These are phyloP conservation scores for Myotis findleyi DNA, from an alignment of 2,797 vertebrate species.

Conservation along the genomic window DNA sequence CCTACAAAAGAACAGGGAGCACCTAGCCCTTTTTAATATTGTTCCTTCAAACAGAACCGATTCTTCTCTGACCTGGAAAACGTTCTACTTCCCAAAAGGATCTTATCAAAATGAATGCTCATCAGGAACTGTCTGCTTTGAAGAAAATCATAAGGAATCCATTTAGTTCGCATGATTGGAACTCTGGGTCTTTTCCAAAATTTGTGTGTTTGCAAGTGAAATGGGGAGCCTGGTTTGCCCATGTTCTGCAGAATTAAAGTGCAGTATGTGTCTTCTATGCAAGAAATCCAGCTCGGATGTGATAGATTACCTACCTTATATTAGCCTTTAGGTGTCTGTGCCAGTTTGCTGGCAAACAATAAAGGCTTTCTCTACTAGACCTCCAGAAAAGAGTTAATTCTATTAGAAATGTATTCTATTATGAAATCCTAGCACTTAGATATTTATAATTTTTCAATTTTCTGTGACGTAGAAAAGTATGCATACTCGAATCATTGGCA, in stretches of 20 bases:
- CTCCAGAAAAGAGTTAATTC: constrained; percentile 18
- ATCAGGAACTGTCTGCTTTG: not conserved
- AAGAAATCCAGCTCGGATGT: not conserved
- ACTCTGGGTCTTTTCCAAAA: not conserved
- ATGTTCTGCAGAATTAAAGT: not conserved
- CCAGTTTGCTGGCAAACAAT: not conserved
- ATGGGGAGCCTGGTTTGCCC: not conserved
- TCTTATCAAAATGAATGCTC: not conserved
- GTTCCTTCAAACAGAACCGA: not conserved
- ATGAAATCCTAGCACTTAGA: not conserved
- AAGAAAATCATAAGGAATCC: not conserved
- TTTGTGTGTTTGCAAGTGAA: not conserved
- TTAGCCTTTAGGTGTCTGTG: not conserved
- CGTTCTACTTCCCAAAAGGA: not conserved
- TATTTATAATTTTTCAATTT: constrained; percentile 23
- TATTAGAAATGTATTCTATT: constrained; percentile 17
- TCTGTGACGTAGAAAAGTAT: constrained; percentile 16
- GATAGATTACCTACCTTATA: no score
- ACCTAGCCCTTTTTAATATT: not conserved
- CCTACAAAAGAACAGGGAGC: not conserved
- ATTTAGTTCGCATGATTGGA: not conserved
- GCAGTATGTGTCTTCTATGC: not conserved
- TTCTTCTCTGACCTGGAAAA: constrained; percentile 25
- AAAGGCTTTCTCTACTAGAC: not conserved
- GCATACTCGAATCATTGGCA: not conserved